These are phyloP conservation scores for Antidorcas marsupialis DNA, from an alignment of 2,113 vertebrate species.

Conservation along the genomic window DNA sequence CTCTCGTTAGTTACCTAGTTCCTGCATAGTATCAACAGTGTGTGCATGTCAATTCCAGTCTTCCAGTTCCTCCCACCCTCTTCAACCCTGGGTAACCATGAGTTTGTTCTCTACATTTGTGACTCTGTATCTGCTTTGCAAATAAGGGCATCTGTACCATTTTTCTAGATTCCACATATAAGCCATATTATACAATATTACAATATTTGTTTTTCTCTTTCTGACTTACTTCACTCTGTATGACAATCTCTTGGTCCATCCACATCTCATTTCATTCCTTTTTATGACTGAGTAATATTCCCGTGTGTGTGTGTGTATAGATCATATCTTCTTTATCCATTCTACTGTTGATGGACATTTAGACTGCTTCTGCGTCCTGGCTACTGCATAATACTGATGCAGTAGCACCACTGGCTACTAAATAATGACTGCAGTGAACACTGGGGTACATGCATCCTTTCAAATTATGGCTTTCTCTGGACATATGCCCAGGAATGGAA, in stretches of 20 bases:
- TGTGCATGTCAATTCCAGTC: background rate
- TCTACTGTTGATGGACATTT: background rate
- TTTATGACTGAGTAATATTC: background rate
- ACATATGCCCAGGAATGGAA: background rate
- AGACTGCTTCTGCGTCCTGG: background rate
- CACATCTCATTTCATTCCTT: background rate
- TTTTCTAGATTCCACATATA: background rate
- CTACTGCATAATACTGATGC: background rate
- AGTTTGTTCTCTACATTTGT: background rate
- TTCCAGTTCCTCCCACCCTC: background rate
- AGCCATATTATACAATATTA: background rate
- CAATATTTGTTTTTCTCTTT: background rate
- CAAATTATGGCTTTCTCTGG: background rate
- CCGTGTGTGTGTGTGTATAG: rapidly evolving
- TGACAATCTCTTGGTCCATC: background rate
- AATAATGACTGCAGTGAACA: background rate
- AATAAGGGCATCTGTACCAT: background rate
- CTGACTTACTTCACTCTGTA: background rate
- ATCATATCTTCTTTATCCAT: background rate
- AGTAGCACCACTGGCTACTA: background rate
- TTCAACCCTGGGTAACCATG: background rate
- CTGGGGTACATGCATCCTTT: background rate
- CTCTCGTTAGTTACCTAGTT: background rate
- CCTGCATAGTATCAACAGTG: background rate
- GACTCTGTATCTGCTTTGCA: background rate